Base-by-base conservation (phyloP, 2,888 invertebrate genomes). In the Eristalis tenax region DNA sequence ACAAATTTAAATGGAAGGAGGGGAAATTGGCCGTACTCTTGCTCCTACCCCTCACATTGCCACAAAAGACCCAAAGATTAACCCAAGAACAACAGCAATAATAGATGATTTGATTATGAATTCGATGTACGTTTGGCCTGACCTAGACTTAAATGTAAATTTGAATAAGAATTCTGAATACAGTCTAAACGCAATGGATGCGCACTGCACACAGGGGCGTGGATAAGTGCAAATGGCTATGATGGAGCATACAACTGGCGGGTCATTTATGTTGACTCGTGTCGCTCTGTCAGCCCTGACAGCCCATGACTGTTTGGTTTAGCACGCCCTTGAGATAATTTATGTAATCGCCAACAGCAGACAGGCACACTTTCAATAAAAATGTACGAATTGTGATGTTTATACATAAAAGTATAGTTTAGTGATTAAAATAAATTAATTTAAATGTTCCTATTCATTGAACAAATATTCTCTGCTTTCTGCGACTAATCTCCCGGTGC, bases 341-440 rank as follows among this genome's bases (percentile, higher is more conserved):
- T 26, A n/a, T 32, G 26, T 40, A 15, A 28, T 28, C 56, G 56
- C 57, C 56, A 57, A 56, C 70, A 5, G 40, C 28, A 70, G 63
- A 38, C 15, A 40, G 40, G 38, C 50, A 64, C 6, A 50, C 11
- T 78, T 57, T 56, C 22, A 28, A 32, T 59, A 40, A 40, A 40
- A 40, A 78, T 64, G 57, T 28, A 57, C 65, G 43, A 50, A 66
- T 73, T 80, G 73, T 80, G 79, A 73, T 73, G 79, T 73, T 73
- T 80, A 66, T 80, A 50, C 57, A 64, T 78, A 56, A 76, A 77
- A 15, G 43, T 43, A 69, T 56, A 57, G 50, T 32, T 43, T 73
- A 68, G 59, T 61, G 15, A 74, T 73, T 61, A 61, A 65, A 50
- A 50, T 50, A 70, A 70, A 61, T 32, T 61, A 69, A 68, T 81